Base-by-base conservation (phyloP, 2,113 vertebrate genomes). In the Alouatta palliata region DNA sequence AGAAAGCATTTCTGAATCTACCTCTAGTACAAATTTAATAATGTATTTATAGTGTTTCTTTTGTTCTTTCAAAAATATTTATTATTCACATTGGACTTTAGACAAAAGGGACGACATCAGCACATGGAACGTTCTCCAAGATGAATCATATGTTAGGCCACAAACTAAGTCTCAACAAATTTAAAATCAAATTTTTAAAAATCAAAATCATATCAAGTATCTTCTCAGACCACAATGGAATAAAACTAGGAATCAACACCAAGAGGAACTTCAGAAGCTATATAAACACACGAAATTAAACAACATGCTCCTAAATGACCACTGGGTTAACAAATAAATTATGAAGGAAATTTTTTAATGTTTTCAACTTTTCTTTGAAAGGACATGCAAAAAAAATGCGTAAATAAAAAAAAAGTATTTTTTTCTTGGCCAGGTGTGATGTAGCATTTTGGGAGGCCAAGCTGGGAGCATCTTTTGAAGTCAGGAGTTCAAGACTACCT, bases 41-140 rank as follows among this genome's bases (percentile, higher is more conserved):
- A 80, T 13, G 47, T 91, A 66, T 54, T 84, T 84, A 58, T 71
- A 82, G 37, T 21, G 11, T 73, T 66, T 85, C 14, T 85, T 87
- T 77, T 73, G 32, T 92, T 52, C 27, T 77, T 87, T 83, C 73
- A 82, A 83, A 76, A 94, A 79, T 71, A 86, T 73, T 88, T 52
- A 61, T 45, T 87, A 93, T 90, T 86, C 4, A 64, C 23, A 37
- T 21, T 43, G 11, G 21, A 73, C 37, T 40, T 23, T 73, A 73
- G 10, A 73, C 21, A 12, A 73, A 73, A 40, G 37, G 71, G 11
- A 40, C 20, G 10, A 40, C 21, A 25, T 23, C 61, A 64, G 37
- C 20, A 73, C 71, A 73, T 12, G 11, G 10, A 40, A 23, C 0
- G 0, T 71, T 73, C 37, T 73, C 11, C 10, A 73, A 11, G 71